Evolutionary conservation across 2,113 vertebrate genomes (phyloP).

Genomic region (Paradoxurus hermaphroditus): DNA sequence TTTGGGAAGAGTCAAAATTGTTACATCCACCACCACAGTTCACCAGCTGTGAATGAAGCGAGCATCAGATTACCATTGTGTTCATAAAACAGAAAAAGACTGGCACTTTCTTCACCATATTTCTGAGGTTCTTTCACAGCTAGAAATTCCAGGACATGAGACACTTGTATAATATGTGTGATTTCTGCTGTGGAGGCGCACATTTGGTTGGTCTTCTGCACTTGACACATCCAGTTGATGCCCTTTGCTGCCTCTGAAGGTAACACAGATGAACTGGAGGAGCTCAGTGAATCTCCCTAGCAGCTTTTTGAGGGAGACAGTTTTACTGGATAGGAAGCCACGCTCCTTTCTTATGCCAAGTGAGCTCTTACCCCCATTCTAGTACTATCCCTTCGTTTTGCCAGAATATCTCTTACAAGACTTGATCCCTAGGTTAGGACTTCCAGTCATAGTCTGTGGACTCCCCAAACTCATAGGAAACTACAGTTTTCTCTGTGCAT

Average conservation of each 20-base stretch:
- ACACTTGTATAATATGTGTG: background rate
- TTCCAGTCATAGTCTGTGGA: rapidly evolving
- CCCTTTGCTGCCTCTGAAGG: background rate
- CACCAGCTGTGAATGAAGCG: background rate
- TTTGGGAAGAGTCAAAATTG: background rate
- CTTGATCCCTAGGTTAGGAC: background rate
- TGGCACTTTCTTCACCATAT: background rate
- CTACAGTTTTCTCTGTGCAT: background rate
- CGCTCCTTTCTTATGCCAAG: background rate
- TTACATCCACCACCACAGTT: background rate
- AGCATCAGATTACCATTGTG: background rate
- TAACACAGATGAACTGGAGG: background rate
- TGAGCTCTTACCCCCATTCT: background rate
- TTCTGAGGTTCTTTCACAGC: background rate
- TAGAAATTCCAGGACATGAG: background rate
- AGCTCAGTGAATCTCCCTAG: background rate
- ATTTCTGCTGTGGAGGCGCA: background rate
- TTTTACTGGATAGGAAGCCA: background rate
- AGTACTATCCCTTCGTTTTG: background rate
- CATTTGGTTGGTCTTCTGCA: background rate
- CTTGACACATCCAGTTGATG: background rate
- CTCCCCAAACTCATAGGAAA: background rate
- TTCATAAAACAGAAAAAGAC: background rate
- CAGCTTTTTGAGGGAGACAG: background rate
- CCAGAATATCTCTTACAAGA: background rate